phyloP scores from a whole-genome alignment of 2,888 invertebrate species.

The Rapana venosa region DNA sequence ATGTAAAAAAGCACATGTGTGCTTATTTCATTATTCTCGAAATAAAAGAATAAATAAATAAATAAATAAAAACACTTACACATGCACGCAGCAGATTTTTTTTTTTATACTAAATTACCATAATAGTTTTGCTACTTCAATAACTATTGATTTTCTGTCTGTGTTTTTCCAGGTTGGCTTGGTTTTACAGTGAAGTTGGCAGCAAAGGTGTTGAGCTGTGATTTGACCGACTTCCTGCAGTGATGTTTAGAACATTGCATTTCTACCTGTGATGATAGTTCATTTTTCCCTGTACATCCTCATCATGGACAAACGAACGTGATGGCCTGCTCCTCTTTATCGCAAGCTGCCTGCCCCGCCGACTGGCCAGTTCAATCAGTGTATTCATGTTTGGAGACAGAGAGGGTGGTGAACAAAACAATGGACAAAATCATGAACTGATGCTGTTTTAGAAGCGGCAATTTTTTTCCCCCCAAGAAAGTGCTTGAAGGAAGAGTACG shows the following conservation, averaged over 20 bases:
- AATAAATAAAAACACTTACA: no score
- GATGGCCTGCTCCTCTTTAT: no score
- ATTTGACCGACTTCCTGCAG: neutral
- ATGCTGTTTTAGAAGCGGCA: neutral
- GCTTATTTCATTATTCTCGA: no score
- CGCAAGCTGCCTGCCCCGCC: no score
- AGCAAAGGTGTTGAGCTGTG: constrained; percentile 13
- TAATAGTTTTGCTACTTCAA: no score
- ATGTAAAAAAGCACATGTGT: no score
- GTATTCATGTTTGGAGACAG: neutral
- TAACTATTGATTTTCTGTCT: neutral
- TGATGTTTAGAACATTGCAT: neutral
- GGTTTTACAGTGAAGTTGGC: constrained; percentile 65
- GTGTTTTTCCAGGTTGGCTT: constrained; percentile 68
- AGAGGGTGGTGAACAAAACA: neutral
- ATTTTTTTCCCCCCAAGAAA: no score
- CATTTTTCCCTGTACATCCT: neutral
- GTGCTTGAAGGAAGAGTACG: no score
- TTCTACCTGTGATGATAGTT: neutral
- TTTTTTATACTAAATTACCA: neutral
- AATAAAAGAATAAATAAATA: no score
- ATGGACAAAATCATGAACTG: neutral
- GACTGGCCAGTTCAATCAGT: neutral
- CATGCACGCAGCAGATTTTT: no score
- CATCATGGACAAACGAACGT: neutral